These are phyloP conservation scores for Diabrotica balteata DNA, from an alignment of 2,888 invertebrate genomes.

Conservation along the genomic window DNA sequence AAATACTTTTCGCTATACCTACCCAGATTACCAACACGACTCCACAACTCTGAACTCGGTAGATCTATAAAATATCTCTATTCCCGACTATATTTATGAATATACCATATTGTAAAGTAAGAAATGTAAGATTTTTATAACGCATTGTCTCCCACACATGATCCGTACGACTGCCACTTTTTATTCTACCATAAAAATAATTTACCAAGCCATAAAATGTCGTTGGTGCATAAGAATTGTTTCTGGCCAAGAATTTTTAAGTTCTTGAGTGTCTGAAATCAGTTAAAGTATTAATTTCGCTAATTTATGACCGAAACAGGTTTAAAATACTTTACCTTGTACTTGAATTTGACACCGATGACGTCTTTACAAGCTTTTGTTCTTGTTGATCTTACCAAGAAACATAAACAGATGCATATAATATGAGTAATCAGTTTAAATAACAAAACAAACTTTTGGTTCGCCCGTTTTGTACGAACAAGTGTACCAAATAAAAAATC, in stretches of 20 bases:
- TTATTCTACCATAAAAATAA: conserved; percentile 38
- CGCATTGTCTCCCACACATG: conserved; percentile 37
- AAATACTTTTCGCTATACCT: neutral
- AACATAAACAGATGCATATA: too few species aligned
- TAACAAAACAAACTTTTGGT: too few species aligned
- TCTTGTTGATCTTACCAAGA: too few species aligned
- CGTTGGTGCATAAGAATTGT: conserved; percentile 23
- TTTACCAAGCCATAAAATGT: conserved; percentile 35
- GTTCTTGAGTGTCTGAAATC: conserved; percentile 7
- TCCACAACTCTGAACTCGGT: conserved; percentile 7
- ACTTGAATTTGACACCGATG: conserved; percentile 1
- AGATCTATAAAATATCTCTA: conserved; percentile 33
- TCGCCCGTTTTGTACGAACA: too few species aligned
- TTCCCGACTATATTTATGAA: conserved; percentile 33
- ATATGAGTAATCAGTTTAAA: too few species aligned
- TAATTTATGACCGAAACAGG: neutral
- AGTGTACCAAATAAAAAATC: neutral
- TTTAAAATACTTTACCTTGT: neutral
- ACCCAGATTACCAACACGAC: neutral
- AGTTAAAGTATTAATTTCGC: conserved; percentile 4
- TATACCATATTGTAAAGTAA: conserved; percentile 32
- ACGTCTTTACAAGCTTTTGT: too few species aligned
- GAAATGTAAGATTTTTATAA: conserved; percentile 39
- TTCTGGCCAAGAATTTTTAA: conserved; percentile 9
- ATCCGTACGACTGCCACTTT: conserved; percentile 34